These are phyloP conservation scores for Mus musculus DNA, from an alignment of 2,113 vertebrate genomes.

Conservation along the genomic window DNA sequence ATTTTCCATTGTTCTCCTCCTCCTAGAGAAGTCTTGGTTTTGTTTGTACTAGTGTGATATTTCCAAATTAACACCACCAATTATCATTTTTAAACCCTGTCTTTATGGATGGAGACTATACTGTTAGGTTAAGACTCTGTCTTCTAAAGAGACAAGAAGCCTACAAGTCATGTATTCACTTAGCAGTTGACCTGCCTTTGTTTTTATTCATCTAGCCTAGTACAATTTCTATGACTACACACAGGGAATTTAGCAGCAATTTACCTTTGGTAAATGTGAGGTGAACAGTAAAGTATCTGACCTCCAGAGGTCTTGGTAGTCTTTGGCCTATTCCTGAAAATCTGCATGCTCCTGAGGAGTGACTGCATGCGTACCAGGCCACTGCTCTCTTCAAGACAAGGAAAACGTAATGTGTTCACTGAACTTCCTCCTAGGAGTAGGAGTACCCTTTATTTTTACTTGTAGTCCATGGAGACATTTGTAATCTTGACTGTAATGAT, in stretches of 20 bases:
- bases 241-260: not conserved
- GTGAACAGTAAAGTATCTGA: not conserved
- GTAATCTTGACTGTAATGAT: not conserved
- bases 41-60: not conserved
- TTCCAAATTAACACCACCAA: not conserved
- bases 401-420: not conserved
- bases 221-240: not conserved
- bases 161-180: not conserved
- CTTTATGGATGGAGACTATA: not conserved
- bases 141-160: not conserved
- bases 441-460: not conserved
- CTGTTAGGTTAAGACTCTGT: not conserved
- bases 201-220: not conserved
- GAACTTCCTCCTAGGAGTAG: not conserved
- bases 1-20: not conserved
- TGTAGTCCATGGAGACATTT: not conserved
- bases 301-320: not conserved
- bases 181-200: not conserved
- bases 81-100: not conserved
- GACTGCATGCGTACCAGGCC: not conserved
- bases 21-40: not conserved
- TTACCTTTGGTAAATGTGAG: not conserved
- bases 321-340: not conserved
- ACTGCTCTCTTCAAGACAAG: not conserved
- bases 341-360: not conserved